Conservation (phyloP, 1,140 invertebrate species). For the Aphelinus certus region DNA sequence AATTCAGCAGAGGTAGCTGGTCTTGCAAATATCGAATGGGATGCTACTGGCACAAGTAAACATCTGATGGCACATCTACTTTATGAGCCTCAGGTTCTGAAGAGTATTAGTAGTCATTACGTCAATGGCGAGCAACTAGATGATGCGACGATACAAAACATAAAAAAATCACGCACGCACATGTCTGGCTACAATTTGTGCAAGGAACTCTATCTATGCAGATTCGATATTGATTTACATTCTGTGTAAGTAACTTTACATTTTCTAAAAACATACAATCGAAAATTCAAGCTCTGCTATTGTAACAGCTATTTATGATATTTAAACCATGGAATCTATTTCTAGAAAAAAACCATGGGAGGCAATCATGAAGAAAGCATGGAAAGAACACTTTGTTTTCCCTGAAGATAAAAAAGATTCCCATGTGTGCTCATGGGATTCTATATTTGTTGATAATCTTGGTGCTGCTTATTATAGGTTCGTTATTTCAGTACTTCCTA, state of each 20-base stretch:
- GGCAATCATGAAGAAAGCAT: slow-evolving; percentile 77
- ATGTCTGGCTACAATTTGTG: slow-evolving; percentile 83
- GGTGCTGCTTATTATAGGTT: slow-evolving; percentile 76
- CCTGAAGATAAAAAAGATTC: slow-evolving; percentile 79
- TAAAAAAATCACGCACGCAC: slow-evolving; percentile 74
- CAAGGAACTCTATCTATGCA: slow-evolving; percentile 82
- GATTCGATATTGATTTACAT: slow-evolving; percentile 87
- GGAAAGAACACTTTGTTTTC: slow-evolving; percentile 80
- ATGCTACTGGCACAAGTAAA: slow-evolving; percentile 81
- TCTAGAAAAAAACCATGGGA: slow-evolving; percentile 78
- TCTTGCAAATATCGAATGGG: slow-evolving; percentile 89
- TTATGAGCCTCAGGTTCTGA: slow-evolving; percentile 75
- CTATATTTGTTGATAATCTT: slow-evolving; percentile 78
- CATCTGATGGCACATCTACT: slow-evolving; percentile 85
- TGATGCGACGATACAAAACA: slow-evolving; percentile 71
- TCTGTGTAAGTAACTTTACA: slow-evolving; percentile 65
- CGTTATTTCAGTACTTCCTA: background rate
- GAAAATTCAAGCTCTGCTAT: background rate
- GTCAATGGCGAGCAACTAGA: slow-evolving; percentile 77
- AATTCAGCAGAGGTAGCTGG: slow-evolving; percentile 86
- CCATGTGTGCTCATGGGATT: slow-evolving; percentile 82
- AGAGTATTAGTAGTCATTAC: slow-evolving; percentile 78
- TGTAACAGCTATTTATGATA: slow-evolving; percentile 9
- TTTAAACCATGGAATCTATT: slow-evolving; percentile 14
- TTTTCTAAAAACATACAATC: background rate